Evolutionary conservation across 2,113 vertebrate genomes (phyloP), one percentile per base, ranked within the genome.

Genomic region (Microtus oregoni): DNA sequence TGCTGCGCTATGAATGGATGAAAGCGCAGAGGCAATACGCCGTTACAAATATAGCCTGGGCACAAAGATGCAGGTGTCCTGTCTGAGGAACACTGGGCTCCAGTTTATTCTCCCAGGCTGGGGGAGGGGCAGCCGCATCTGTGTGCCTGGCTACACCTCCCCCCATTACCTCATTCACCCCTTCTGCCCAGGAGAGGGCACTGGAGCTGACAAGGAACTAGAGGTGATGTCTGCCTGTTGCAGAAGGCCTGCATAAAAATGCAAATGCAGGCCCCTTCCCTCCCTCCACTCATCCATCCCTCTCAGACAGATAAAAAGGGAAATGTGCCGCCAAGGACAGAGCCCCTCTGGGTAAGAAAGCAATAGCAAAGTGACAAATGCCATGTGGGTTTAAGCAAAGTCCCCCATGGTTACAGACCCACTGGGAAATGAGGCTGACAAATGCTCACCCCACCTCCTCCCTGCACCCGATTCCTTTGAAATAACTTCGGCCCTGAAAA

Each of bases 351-450:
- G 96, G 94, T 70, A 92, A 96, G 93, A 97, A 96, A 96, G 95
- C 92, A 94, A 94, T 91, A 91, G 94, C 89, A 94, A 87, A 94
- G 90, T 95, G 97, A 98, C 94, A 97, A 97, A 96, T 96, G 95
- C 52, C 91, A 44, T 95, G 89, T 89, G 93, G 73, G 77, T 91
- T 97, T 97, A 97, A 96, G 93, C 73, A 94, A 96, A 96, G 86
- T 95, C 77, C 89, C 95, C 89, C 81, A 65, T 0, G 68, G 97
- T 91, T 89, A 91, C 95, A 96, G 89, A 96, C 95, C 95, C 91
- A 26, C 86, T 50, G 93, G 94, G 96, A 97, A 97, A 96, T 92
- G 47, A 91, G 91, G 72, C 91, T 96, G 93, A 96, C 82, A 92
- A 92, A 97, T 61, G 94, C 67, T 24, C 3, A 1, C 8, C 32